Conservation (phyloP, 2,797 vertebrate species). For the Rhodeus uyekii region DNA sequence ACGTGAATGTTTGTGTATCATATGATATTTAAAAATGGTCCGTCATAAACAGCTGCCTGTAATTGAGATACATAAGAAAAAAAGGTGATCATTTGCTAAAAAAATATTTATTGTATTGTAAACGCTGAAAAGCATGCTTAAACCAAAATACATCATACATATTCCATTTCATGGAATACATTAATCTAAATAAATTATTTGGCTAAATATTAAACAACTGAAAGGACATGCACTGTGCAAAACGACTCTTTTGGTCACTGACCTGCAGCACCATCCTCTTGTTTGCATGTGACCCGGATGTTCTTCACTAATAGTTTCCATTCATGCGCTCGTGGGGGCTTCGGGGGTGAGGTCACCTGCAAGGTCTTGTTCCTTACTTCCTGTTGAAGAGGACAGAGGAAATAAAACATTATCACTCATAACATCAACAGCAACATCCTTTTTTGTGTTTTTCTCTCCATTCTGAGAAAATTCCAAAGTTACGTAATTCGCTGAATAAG, state of each 20-base stretch:
- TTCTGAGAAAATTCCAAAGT: constrained; percentile 26
- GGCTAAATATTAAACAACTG: neutral
- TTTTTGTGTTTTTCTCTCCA: constrained; percentile 31
- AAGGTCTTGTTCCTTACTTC: constrained; percentile 65
- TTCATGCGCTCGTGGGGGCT: constrained; percentile 92
- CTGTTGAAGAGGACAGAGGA: constrained; percentile 67
- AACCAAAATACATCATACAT: neutral
- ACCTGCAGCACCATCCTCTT: constrained; percentile 83
- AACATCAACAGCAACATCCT: constrained; percentile 51
- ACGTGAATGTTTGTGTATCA: neutral
- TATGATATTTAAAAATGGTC: neutral
- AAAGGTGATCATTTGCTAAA: neutral
- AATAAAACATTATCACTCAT: constrained; percentile 44
- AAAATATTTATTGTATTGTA: neutral
- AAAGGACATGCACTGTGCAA: neutral
- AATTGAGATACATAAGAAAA: neutral
- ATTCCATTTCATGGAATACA: too few species aligned
- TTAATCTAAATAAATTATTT: neutral
- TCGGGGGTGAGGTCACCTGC: constrained; percentile 85
- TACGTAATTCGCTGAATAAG: constrained; percentile 1
- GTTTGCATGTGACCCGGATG: constrained; percentile 72
- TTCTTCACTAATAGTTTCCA: constrained; percentile 92
- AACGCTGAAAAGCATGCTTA: neutral
- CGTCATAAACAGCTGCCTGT: neutral
- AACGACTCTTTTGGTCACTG: constrained; percentile 10